These are phyloP conservation scores for Diglossa brunneiventris DNA, from an alignment of 2,113 vertebrate species.

Conservation along the genomic window DNA sequence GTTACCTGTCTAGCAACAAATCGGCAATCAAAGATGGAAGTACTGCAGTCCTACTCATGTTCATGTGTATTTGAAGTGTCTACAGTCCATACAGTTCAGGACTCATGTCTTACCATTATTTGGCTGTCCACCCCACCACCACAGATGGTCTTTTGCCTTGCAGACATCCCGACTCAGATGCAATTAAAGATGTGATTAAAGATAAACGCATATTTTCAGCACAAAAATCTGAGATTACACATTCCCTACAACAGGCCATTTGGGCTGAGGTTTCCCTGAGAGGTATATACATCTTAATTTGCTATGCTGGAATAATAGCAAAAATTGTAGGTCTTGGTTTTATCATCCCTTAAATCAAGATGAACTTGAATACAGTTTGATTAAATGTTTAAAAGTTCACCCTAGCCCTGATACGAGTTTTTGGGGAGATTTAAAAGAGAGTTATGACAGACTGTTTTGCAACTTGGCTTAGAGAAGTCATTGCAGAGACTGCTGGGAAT, in stretches of 20 bases:
- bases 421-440: background rate
- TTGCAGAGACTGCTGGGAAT: background rate
- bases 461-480: background rate
- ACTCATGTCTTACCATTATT: background rate
- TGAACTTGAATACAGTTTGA: background rate
- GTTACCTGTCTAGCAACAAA: background rate
- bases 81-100: background rate
- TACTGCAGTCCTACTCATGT: background rate
- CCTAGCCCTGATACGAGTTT: fast-evolving
- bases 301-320: background rate
- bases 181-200: background rate
- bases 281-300: background rate
- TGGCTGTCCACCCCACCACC: background rate
- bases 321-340: background rate
- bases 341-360: background rate
- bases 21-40: background rate
- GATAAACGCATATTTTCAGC: background rate
- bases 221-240: background rate
- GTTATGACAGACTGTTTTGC: background rate
- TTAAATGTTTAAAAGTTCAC: background rate
- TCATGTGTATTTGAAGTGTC: background rate
- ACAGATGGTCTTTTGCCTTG: background rate
- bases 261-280: background rate
- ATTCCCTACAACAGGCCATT: background rate
- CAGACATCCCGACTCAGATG: background rate